These are phyloP conservation scores for Caenorhabditis afra DNA, from an alignment of 2,888 invertebrate species.

Conservation along the genomic window DNA sequence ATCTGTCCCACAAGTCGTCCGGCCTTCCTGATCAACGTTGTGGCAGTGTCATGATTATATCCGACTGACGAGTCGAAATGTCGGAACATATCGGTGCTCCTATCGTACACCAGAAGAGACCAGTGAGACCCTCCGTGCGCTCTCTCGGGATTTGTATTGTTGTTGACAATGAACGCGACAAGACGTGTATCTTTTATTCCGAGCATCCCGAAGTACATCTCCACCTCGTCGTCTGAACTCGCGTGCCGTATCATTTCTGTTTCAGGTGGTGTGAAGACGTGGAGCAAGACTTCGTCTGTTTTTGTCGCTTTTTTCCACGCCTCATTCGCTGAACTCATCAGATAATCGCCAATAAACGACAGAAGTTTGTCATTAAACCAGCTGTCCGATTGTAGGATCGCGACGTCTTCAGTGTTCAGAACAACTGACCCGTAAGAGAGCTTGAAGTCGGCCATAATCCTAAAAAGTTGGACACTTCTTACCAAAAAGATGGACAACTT, in stretches of 20 bases:
- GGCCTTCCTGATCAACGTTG: conserved; percentile 3
- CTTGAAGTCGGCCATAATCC: conserved; percentile 22
- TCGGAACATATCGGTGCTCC: conserved; percentile 37
- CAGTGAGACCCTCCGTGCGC: conserved; percentile 62
- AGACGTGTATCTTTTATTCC: conserved; percentile 15
- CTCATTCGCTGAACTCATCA: conserved; percentile 31
- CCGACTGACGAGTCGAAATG: conserved; percentile 58
- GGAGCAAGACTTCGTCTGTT: neutral
- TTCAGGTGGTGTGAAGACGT: conserved; percentile 51
- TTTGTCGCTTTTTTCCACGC: neutral
- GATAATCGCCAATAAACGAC: conserved; percentile 65
- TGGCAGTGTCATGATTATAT: conserved; percentile 6
- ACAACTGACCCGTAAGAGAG: conserved; percentile 37
- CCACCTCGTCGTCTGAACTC: neutral
- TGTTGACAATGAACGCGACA: conserved; percentile 65
- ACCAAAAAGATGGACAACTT: neutral
- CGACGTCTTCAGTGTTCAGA: conserved; percentile 10
- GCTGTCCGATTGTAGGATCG: conserved; percentile 42
- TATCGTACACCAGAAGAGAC: conserved; percentile 63
- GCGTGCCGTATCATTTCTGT: conserved; percentile 49
- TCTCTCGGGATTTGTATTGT: conserved; percentile 55
- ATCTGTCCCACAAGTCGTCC: conserved; percentile 14
- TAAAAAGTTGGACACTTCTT: too few relatives aligned
- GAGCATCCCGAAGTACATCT: conserved; percentile 38
- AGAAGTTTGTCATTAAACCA: conserved; percentile 71